phyloP scores from a whole-genome alignment of 2,113 vertebrate species.

The Phylloscopus trochiloides region DNA sequence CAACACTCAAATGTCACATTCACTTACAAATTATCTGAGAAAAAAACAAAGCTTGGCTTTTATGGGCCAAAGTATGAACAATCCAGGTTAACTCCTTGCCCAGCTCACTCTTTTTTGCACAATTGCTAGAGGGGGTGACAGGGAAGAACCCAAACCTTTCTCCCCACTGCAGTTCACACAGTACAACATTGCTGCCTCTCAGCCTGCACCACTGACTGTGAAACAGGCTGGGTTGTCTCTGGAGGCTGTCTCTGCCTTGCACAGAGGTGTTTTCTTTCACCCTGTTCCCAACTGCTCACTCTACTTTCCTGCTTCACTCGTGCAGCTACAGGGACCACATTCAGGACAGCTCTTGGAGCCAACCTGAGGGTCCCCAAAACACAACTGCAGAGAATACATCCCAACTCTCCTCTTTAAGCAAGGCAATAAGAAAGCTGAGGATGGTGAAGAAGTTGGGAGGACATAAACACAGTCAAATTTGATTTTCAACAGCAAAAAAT shows the following conservation, averaged over 20 bases:
- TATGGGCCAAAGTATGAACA: not conserved
- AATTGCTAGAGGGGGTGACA: not conserved
- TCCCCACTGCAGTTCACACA: not conserved
- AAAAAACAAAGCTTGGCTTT: not conserved
- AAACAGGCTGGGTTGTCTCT: not conserved
- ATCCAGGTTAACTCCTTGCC: not conserved
- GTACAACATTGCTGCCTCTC: not conserved
- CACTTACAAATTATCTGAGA: not conserved
- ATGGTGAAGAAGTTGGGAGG: not conserved
- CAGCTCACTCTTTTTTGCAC: not conserved
- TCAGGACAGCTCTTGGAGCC: not conserved
- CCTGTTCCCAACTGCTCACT: fast-evolving
- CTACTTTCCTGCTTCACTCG: not conserved
- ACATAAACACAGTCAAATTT: not conserved
- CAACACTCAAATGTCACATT: not conserved
- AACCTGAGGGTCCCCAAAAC: not conserved
- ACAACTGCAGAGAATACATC: not conserved
- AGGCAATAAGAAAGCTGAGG: not conserved
- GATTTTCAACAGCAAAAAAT: not conserved
- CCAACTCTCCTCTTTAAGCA: not conserved
- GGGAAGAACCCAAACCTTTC: not conserved
- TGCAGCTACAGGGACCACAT: not conserved
- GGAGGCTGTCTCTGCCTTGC: not conserved
- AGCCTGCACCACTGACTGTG: not conserved
- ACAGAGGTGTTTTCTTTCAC: not conserved